A percentile compares a stretch with the other conserved stretches of the same genome.
Conservation (phyloP, 2,888 invertebrate genomes). For the Philereme transversata region DNA sequence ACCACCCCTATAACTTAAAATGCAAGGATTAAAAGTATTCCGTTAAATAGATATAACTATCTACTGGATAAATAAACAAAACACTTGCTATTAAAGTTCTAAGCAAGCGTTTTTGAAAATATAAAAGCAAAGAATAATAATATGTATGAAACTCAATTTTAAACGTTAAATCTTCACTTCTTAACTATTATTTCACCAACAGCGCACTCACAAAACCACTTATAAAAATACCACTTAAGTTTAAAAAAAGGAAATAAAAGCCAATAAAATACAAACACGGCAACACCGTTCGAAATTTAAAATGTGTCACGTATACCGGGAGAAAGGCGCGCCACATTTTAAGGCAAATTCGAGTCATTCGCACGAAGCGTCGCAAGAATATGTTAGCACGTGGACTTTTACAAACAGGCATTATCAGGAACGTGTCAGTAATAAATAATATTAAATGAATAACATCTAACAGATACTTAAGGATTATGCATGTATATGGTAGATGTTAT, state of each 20-base stretch:
- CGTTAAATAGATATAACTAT: constrained; percentile 20
- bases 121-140: too few relatives aligned
- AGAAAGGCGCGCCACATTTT: constrained; percentile 43
- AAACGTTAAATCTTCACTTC: too few relatives aligned
- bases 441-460: too few relatives aligned
- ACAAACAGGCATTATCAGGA: constrained; percentile 5
- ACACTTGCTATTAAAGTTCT: too few relatives aligned
- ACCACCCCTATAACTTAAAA: constrained; percentile 43
- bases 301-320: constrained; percentile 45
- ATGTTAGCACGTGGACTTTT: constrained; percentile 30
- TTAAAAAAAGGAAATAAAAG: constrained; percentile 31
- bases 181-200: background rate
- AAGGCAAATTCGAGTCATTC: constrained; percentile 46
- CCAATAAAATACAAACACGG: constrained; percentile 38
- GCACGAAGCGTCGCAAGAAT: constrained; percentile 39
- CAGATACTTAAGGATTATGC: too few relatives aligned
- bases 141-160: too few relatives aligned
- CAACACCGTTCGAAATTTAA: constrained; percentile 44
- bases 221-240: constrained; percentile 28
- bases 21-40: constrained; percentile 49
- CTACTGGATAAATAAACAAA: too few relatives aligned
- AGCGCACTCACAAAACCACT: constrained; percentile 18
- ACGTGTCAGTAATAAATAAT: background rate
- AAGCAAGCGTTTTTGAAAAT: too few relatives aligned
- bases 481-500: too few relatives aligned